Evolutionary conservation across 2,888 invertebrate species (phyloP).

Genomic region (Eupithecia subfuscata): DNA sequence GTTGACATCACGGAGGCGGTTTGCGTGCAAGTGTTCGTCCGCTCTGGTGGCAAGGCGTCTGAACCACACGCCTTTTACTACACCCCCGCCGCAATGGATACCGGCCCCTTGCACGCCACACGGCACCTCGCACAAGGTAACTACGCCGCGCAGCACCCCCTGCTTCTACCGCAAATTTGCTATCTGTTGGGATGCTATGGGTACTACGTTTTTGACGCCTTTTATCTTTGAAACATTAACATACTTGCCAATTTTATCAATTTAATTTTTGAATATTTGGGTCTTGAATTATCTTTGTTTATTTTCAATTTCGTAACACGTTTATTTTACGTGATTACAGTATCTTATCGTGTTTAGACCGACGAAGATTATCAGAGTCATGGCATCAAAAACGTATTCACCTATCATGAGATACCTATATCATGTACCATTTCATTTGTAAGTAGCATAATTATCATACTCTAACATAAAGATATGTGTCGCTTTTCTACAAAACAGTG

Average conservation of each 20-base stretch:
- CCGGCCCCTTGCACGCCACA: conserved; percentile 66
- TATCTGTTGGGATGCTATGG: conserved; percentile 30
- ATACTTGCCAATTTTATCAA: background rate
- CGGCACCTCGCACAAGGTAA: conserved; percentile 66
- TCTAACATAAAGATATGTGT: conserved; percentile 37
- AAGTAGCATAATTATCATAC: conserved; percentile 35
- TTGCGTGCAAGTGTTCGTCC: conserved; percentile 89
- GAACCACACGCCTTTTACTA: conserved; percentile 94
- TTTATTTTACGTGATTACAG: background rate
- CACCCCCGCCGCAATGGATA: conserved; percentile 82
- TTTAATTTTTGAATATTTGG: conserved; percentile 1
- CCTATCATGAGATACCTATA: conserved; percentile 25
- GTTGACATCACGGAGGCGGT: conserved; percentile 88
- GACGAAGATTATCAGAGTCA: background rate
- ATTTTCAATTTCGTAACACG: background rate
- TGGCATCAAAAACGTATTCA: conserved; percentile 26
- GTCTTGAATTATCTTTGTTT: conserved; percentile 5
- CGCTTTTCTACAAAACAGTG: conserved; percentile 44
- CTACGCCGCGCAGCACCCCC: conserved; percentile 56
- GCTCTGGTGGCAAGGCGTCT: conserved; percentile 93
- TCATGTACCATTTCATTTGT: conserved; percentile 26
- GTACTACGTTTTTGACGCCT: conserved; percentile 22
- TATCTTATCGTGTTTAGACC: conserved; percentile 5
- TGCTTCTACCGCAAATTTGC: conserved; percentile 17
- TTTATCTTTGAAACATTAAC: background rate